Evolutionary conservation across 92 coral and sea anemone species (phyloP).

Genomic region (Phenganax stokvisi): DNA sequence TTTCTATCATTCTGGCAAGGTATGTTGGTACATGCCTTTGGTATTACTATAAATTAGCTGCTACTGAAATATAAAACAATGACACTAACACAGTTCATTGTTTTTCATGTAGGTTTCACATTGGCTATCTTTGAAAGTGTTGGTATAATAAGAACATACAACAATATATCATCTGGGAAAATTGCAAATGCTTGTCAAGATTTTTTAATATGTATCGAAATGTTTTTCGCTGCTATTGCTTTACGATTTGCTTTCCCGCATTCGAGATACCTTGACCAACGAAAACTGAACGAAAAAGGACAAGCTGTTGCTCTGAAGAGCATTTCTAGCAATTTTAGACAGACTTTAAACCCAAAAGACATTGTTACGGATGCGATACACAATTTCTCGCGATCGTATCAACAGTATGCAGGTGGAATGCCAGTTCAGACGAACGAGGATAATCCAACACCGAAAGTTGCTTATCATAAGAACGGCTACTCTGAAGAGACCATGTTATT

Average conservation of each 20-base stretch:
- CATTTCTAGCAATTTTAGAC: slow-evolving; percentile 82
- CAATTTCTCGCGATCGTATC: slow-evolving; percentile 88
- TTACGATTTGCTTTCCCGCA: slow-evolving; percentile 90
- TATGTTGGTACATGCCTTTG: slow-evolving; percentile 22
- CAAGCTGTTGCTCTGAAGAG: slow-evolving; percentile 93
- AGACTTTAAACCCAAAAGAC: slow-evolving; percentile 93
- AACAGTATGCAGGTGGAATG: slow-evolving; percentile 68
- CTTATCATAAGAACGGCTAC: slow-evolving; percentile 46
- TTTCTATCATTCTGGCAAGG: slow-evolving; percentile 99
- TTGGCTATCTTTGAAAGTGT: slow-evolving; percentile 84
- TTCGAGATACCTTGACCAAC: slow-evolving; percentile 74
- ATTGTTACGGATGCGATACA: slow-evolving; percentile 97
- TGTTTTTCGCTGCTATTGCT: slow-evolving; percentile 95
- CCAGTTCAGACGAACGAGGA: slow-evolving; percentile 32
- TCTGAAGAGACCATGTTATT: slow-evolving; percentile 70
- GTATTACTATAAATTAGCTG: background rate
- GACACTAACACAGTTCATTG: background rate
- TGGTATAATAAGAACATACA: slow-evolving; percentile 78
- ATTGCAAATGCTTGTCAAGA: slow-evolving; percentile 95
- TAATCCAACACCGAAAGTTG: slow-evolving; percentile 17
- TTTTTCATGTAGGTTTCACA: slow-evolving; percentile 61
- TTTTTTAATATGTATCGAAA: slow-evolving; percentile 90
- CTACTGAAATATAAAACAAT: background rate
- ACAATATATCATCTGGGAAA: slow-evolving; percentile 88
- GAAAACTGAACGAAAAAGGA: slow-evolving; percentile 81